Evolutionary conservation across 2,888 invertebrate genomes (phyloP), one percentile per base, ranked within the genome.

Genomic region (Eugnorisma glareosa): DNA sequence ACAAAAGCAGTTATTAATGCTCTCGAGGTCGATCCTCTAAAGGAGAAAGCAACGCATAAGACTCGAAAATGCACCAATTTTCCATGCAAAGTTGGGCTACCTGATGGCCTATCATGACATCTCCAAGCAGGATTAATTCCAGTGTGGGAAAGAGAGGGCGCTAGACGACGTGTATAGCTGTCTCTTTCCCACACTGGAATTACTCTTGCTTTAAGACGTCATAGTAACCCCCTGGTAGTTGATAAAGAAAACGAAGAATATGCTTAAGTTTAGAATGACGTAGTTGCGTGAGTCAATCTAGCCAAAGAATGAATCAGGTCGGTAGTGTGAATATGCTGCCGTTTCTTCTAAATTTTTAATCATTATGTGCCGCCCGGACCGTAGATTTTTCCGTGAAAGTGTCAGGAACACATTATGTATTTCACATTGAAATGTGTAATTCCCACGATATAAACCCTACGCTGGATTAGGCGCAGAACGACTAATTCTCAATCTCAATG

Each of bases 21-120:
- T n/a, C 43, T 76, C 35, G 40, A 24, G 11, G n/a, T 35, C 18
- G 13, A 24, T 43, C 18, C 21, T 67, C 31, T 45, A 28, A 54
- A 75, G 18, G 57, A 37, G 21, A n/a, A 57, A 45, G 13, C 8
- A 37, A 37, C 28, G 11, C 35, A 13, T 48, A n/a, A 15, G 7
- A 67, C 21, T 35, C 18, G 18, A 67, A 61, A 68, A 51, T 77
- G 35, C 21, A 40, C 7, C n/a, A 59, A 59, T 64, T 15, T 48
- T 59, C 6, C 40, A 48, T 48, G 37, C 43, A 28, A 37, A 37
- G 37, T 64, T 54, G 35, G n/a, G 11, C 35, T 48, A 28, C 18
- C 6, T n/a, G n/a, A n/a, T n/a, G n/a, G n/a, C n/a, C n/a, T n/a
- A n/a, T n/a, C n/a, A n/a, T n/a, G n/a, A n/a, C n/a, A n/a, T n/a